Conservation (phyloP, 2,797 vertebrate species). For the Macropus fuliginosus region DNA sequence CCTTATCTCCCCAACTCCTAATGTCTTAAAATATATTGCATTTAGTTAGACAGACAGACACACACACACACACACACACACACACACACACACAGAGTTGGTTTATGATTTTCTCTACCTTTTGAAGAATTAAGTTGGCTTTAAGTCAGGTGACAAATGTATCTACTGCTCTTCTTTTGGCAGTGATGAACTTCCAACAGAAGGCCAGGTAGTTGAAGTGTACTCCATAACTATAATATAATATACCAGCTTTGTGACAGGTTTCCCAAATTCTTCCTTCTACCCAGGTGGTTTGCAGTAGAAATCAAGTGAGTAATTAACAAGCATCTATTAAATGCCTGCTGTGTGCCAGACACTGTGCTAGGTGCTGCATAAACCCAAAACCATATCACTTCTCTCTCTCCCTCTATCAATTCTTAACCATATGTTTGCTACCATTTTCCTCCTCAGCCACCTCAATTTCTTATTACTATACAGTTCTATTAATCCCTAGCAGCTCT, state of each 20-base stretch:
- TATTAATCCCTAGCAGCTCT: background rate
- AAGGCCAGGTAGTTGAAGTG: background rate
- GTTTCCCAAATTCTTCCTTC: background rate
- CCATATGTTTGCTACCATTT: background rate
- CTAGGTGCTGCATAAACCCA: background rate
- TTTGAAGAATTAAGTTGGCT: background rate
- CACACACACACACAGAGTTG: background rate
- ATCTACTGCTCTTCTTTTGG: background rate
- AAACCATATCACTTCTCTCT: background rate
- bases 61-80: background rate
- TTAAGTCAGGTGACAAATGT: background rate
- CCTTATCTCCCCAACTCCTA: background rate
- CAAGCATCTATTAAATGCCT: background rate
- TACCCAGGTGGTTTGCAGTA: background rate
- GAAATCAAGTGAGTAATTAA: background rate
- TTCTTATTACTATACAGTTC: background rate
- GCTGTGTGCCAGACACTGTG: background rate
- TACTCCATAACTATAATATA: background rate
- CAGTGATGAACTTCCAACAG: background rate
- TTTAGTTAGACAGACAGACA: background rate
- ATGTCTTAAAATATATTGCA: background rate
- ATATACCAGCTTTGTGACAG: background rate
- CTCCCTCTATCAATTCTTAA: background rate
- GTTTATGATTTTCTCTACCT: background rate
- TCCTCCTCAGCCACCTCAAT: background rate